These are phyloP conservation scores for Theocolax elegans DNA, from an alignment of 1,140 invertebrate species.

Conservation along the genomic window DNA sequence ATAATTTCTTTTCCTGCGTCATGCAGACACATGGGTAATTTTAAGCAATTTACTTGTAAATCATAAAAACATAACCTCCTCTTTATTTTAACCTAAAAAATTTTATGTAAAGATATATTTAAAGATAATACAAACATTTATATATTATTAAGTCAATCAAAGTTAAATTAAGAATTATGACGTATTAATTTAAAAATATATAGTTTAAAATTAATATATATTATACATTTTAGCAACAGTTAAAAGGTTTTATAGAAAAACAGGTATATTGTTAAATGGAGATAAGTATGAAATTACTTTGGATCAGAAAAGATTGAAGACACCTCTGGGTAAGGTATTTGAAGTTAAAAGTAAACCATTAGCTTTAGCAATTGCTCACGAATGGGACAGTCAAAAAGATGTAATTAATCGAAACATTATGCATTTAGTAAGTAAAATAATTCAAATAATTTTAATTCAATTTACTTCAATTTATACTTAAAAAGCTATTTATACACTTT, in stretches of 20 bases:
- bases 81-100: too few species aligned
- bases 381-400: slow-evolving; percentile 91
- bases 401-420: slow-evolving; percentile 82
- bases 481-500: slow-evolving; percentile 37
- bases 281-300: slow-evolving; percentile 80
- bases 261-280: slow-evolving; percentile 72
- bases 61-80: slow-evolving; percentile 3
- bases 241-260: slow-evolving; percentile 79
- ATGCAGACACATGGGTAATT: slow-evolving; percentile 34
- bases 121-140: not conserved
- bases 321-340: slow-evolving; percentile 83
- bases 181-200: slow-evolving; percentile 14
- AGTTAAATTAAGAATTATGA: too few species aligned
- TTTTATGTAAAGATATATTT: slow-evolving; percentile 2
- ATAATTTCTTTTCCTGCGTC: slow-evolving; percentile 16
- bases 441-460: not conserved
- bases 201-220: slow-evolving; percentile 5
- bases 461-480: slow-evolving; percentile 21
- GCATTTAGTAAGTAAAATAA: slow-evolving; percentile 81
- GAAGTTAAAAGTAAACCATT: slow-evolving; percentile 86
- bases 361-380: slow-evolving; percentile 88
- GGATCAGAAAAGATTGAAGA: slow-evolving; percentile 88
- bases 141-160: too few species aligned
- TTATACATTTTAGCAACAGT: slow-evolving; percentile 64
- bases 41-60: not conserved